Evolutionary conservation across 2,113 vertebrate species (phyloP).

Genomic region (Sinosuthora webbiana): DNA sequence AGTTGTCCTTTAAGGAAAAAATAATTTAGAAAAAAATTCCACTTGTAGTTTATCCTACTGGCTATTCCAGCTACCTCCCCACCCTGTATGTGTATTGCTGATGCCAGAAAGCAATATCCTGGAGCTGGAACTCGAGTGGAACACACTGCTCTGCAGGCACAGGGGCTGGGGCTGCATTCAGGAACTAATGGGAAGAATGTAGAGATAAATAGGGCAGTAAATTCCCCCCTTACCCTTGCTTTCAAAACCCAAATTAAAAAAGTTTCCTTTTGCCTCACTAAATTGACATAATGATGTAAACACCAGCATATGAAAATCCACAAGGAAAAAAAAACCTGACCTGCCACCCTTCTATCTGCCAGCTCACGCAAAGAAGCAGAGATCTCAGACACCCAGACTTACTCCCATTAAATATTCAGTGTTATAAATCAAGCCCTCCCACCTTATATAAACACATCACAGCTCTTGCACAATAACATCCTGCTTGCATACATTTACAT

Average conservation of each 20-base stretch:
- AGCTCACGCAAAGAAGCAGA: not conserved
- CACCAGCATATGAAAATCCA: not conserved
- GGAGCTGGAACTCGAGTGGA: not conserved
- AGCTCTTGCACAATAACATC: constrained; percentile 26
- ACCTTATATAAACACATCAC: constrained; percentile 36
- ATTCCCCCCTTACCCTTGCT: not conserved
- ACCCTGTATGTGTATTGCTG: rapidly evolving
- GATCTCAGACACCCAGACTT: constrained; percentile 27
- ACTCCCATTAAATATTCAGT: constrained; percentile 30
- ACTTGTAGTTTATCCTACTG: not conserved
- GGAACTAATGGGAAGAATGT: not conserved
- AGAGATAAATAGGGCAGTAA: not conserved
- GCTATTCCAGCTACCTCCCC: not conserved
- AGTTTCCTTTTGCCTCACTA: not conserved
- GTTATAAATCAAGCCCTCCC: constrained; percentile 60
- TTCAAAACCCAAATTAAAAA: not conserved
- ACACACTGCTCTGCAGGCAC: not conserved
- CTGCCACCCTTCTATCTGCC: not conserved
- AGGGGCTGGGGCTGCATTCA: not conserved
- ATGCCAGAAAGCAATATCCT: not conserved
- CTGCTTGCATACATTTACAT: constrained; percentile 17
- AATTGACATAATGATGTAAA: not conserved
- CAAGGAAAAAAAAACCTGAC: not conserved
- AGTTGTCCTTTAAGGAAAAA: not conserved
- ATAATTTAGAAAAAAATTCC: not conserved